Percentiles rank a stretch among this genome's conserved stretches.
These are phyloP conservation scores for Grus americana DNA, from an alignment of 2,113 vertebrate species.

Conservation along the genomic window DNA sequence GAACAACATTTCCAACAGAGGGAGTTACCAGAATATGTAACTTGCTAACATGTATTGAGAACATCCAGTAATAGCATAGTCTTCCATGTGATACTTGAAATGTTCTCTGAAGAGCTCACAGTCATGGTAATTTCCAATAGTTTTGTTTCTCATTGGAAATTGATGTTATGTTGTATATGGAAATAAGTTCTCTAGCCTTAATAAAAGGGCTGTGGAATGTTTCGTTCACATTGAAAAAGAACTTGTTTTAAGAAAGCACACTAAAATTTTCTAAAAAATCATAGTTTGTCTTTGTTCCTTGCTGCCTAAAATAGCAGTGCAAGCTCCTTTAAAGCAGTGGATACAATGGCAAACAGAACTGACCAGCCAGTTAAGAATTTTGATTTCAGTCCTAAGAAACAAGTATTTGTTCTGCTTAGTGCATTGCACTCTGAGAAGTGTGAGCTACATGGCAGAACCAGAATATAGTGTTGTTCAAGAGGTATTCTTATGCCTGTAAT, in stretches of 20 bases:
- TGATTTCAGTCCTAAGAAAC: neutral
- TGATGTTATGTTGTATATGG: neutral
- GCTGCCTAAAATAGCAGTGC: neutral
- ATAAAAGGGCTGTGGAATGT: neutral
- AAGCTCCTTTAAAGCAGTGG: neutral
- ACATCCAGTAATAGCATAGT: neutral
- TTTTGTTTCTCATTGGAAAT: neutral
- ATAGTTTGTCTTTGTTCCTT: neutral
- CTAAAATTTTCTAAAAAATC: neutral
- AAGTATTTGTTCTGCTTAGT: neutral
- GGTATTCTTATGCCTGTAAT: neutral
- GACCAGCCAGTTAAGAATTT: neutral
- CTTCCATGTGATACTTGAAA: neutral
- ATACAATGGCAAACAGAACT: neutral
- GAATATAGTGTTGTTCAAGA: neutral
- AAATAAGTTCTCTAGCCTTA: neutral
- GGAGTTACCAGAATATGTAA: neutral
- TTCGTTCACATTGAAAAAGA: neutral
- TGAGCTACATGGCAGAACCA: rapidly evolving
- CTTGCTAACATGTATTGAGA: neutral
- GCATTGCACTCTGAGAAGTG: neutral
- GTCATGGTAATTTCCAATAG: neutral
- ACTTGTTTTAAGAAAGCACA: neutral
- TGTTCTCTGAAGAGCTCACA: neutral
- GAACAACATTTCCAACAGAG: neutral